Base-by-base conservation (phyloP, 1,140 invertebrate genomes). In the Aporrectodea caliginosa region DNA sequence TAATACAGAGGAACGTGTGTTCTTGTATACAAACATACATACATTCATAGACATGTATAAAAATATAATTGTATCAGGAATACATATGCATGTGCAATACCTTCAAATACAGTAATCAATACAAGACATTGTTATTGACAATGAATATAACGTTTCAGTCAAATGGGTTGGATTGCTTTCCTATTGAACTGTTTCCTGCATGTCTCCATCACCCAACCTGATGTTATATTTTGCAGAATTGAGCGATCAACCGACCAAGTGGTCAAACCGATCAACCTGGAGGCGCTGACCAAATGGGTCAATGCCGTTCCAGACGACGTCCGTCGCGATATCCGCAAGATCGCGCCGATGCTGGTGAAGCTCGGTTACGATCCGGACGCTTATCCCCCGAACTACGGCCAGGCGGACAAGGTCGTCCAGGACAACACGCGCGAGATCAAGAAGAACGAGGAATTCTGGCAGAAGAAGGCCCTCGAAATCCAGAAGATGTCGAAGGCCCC, bases 161-260 rank as follows among this genome's bases (percentile, higher is more conserved):
- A n/a, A n/a, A n/a, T n/a, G n/a, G n/a, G n/a, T n/a, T n/a, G n/a
- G n/a, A n/a, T n/a, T n/a, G n/a, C n/a, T n/a, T n/a, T n/a, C n/a
- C n/a, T n/a, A n/a, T n/a, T n/a, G n/a, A n/a, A n/a, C n/a, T n/a
- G n/a, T n/a, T n/a, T n/a, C n/a, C n/a, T n/a, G n/a, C n/a, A n/a
- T n/a, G n/a, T n/a, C n/a, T n/a, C n/a, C n/a, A n/a, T n/a, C n/a
- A n/a, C n/a, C n/a, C n/a, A 58, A 12, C 43, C 22, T 58, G 43
- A 58, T 58, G 22, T 76, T 76, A n/a, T 1, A 2, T 74, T 84
- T 90, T 90, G 73, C 90, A 97, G 95, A 89, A 94, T 97, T 83
- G 97, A 98, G 89, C 91, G 96, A 77, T 98, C 96, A n/a, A 97
- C 95, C 80, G 97, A 98, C 90, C 96, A 98, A 91, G 96, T 98